phyloP scores from a whole-genome alignment of 2,113 vertebrate species.

The Pyrgilauda ruficollis region DNA sequence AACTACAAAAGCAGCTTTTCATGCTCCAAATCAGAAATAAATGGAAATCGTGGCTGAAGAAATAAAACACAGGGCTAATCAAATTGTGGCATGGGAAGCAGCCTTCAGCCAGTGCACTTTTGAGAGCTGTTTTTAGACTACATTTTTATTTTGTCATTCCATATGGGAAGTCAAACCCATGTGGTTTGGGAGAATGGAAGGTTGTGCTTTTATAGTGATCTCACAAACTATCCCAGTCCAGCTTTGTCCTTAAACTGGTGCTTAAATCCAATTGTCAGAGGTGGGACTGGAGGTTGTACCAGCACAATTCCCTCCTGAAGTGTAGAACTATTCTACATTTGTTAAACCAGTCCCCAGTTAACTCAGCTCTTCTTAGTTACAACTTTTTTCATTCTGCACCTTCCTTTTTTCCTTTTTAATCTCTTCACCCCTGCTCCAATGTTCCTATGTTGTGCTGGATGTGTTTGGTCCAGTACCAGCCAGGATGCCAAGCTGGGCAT shows the following conservation, averaged over 20 bases:
- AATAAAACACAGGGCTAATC: conserved; percentile 36
- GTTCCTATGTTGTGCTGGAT: accelerated
- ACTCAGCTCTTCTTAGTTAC: background rate
- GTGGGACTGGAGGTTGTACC: background rate
- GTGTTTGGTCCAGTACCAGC: background rate
- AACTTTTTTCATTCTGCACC: background rate
- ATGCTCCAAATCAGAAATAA: conserved; percentile 39
- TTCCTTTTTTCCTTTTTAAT: background rate
- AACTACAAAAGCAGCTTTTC: conserved; percentile 36
- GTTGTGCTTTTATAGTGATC: conserved; percentile 29
- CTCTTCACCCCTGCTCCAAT: background rate
- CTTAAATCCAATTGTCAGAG: background rate
- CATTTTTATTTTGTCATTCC: conserved; percentile 60
- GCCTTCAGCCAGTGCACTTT: conserved; percentile 39
- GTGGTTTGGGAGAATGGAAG: conserved; percentile 36
- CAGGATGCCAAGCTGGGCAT: background rate
- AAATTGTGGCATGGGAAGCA: conserved; percentile 26
- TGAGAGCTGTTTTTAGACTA: conserved; percentile 36
- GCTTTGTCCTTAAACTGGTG: background rate
- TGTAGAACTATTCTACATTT: background rate
- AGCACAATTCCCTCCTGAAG: conserved; percentile 3
- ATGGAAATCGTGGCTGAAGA: conserved; percentile 8
- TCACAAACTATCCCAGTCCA: background rate
- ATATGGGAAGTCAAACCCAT: conserved; percentile 55
- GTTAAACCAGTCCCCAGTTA: background rate